Evolutionary conservation across 2,113 vertebrate species (phyloP).

Genomic region (Burhinus oedicnemus): DNA sequence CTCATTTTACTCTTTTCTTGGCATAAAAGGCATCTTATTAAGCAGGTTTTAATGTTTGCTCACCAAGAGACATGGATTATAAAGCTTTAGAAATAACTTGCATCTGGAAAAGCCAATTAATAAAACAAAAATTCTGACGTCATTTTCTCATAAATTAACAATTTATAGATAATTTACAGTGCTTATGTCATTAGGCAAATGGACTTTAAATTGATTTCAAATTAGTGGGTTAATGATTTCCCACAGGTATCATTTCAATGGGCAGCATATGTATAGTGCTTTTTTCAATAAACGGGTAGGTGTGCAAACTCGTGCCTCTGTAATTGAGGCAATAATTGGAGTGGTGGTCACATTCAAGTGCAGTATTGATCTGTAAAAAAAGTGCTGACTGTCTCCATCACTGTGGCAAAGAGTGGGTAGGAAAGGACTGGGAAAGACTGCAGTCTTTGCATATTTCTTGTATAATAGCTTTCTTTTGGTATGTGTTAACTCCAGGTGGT

Average conservation of each 20-base stretch:
- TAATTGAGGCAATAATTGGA: constrained; percentile 66
- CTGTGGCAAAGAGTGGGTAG: neutral
- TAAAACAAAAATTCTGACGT: constrained; percentile 61
- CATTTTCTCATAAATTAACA: constrained; percentile 71
- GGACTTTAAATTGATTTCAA: constrained; percentile 79
- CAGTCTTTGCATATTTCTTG: neutral
- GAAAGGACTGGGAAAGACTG: neutral
- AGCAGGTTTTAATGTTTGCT: constrained; percentile 12
- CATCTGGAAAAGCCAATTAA: constrained; percentile 58
- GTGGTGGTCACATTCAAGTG: constrained; percentile 57
- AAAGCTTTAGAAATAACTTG: constrained; percentile 23
- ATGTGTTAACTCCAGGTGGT: neutral
- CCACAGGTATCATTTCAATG: constrained; percentile 43
- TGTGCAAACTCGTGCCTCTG: constrained; percentile 29
- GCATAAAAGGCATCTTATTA: constrained; percentile 17
- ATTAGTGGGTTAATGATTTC: constrained; percentile 77
- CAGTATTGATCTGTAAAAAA: constrained; percentile 60
- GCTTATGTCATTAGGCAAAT: constrained; percentile 78
- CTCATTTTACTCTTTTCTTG: constrained; percentile 23
- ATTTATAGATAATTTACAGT: constrained; percentile 69
- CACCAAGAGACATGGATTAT: constrained; percentile 3
- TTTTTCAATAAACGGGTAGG: constrained; percentile 26
- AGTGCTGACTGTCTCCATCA: constrained; percentile 49
- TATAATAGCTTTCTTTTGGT: neutral
- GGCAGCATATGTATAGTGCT: neutral